Percentiles rank a stretch among this genome's conserved stretches.
These are phyloP conservation scores for Pangasianodon hypophthalmus DNA, from an alignment of 2,113 vertebrate genomes.

Conservation along the genomic window DNA sequence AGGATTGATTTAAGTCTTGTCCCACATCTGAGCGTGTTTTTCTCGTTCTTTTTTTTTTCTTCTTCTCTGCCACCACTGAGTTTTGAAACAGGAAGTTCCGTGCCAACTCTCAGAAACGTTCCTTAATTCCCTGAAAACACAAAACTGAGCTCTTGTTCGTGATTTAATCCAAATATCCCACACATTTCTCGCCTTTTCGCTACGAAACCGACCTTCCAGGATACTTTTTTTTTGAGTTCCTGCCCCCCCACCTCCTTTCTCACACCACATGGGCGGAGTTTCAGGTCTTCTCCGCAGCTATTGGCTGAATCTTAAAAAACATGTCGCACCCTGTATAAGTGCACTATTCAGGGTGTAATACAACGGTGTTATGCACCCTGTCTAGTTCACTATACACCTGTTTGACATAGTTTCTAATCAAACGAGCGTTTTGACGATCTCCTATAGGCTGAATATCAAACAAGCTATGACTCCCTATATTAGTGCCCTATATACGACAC, in stretches of 20 bases:
- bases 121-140: neutral
- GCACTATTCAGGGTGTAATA: neutral
- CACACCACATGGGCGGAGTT: conserved; percentile 14
- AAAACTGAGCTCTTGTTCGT: neutral
- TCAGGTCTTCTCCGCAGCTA: too few relatives aligned
- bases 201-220: neutral
- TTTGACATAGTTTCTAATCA: neutral
- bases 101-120: neutral
- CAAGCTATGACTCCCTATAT: neutral
- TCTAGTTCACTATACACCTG: neutral
- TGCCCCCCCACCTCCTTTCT: neutral
- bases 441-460: neutral
- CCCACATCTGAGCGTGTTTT: neutral
- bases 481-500: too few relatives aligned
- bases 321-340: neutral
- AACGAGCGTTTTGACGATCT: too few relatives aligned
- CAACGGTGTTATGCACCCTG: accelerated
- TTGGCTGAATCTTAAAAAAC: neutral
- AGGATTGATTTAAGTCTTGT: neutral
- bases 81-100: conserved; percentile 15
- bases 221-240: neutral
- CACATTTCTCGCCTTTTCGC: neutral
- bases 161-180: neutral
- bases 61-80: neutral
- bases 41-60: neutral